These are phyloP conservation scores for Eulemur mongoz DNA, from an alignment of 2,797 vertebrate species.

Conservation along the genomic window DNA sequence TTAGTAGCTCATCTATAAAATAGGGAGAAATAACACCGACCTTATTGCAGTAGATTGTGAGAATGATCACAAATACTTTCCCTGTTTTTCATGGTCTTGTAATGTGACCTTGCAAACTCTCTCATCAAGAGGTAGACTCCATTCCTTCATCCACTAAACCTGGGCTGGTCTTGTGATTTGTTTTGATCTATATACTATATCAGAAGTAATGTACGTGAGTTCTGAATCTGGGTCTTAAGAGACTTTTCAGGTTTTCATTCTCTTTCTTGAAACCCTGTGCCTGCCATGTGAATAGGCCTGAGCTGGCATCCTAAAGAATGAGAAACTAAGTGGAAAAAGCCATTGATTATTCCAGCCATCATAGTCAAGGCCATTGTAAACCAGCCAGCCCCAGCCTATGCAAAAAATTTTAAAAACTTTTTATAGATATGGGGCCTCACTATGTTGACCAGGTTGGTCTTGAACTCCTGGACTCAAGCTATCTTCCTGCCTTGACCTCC, in stretches of 20 bases:
- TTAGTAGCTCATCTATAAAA: slow-evolving; percentile 19
- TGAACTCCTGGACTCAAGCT: neutral
- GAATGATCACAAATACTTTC: neutral
- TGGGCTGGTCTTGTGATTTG: neutral
- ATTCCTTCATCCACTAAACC: neutral
- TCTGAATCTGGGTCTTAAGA: neutral
- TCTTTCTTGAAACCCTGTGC: neutral
- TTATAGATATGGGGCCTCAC: neutral
- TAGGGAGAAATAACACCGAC: neutral
- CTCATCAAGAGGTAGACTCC: neutral
- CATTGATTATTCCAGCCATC: neutral
- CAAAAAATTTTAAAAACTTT: neutral
- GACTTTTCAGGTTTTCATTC: neutral
- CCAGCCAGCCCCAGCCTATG: neutral
- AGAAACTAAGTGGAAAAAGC: neutral
- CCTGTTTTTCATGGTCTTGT: neutral
- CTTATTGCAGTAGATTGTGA: neutral
- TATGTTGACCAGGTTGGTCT: neutral
- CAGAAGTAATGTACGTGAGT: neutral
- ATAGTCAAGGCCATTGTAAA: neutral
- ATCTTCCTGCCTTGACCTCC: neutral
- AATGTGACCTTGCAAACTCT: neutral
- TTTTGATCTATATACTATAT: neutral
- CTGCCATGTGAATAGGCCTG: neutral
- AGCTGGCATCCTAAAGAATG: neutral